Base-by-base conservation (phyloP, 2,113 vertebrate genomes). In the Rhynchopsitta pachyrhyncha region DNA sequence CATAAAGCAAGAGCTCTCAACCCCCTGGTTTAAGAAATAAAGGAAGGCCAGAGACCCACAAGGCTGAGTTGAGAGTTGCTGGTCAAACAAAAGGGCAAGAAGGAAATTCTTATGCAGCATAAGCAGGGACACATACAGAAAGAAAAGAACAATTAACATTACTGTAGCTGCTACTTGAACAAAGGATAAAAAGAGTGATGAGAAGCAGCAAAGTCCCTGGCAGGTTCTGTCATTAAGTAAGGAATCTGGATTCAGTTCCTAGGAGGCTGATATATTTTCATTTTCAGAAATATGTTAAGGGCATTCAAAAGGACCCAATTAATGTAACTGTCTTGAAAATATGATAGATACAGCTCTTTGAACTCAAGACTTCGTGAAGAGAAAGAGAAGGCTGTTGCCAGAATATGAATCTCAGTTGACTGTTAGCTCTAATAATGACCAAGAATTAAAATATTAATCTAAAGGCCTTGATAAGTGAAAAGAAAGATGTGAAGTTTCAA, bases 291-390 rank as follows among this genome's bases (percentile, higher is more conserved):
- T 55, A 37, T 2, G 2, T 74, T 92, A 77, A 86, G 64, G 82
- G 28, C 24, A 93, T 91, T 46, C 66, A 86, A 92, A 92, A 93
- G 29, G 77, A 60, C 15, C 16, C 57, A 41, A 93, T 71, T 92
- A 85, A 86, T 76, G 39, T 86, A 94, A 96, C 71, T 87, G 63
- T 15, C 76, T 82, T 77, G 62, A 86, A 95, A 93, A 88, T 79
- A 24, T 79, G 73, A 86, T 84, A 90, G 47, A 91, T 81, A 49
- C 2, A 79, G 44, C 47, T 68, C 74, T 93, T 91, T 82, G 57
- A 95, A 94, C 44, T 76, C 76, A 50, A 71, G 73, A 86, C 35
- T 17, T 79, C 69, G 25, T 57, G 57, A 82, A 53, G 52, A 81
- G 66, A 89, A 90, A 92, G 50, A 53, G 42, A 83, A 73, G 6